Percentiles rank a stretch among this genome's conserved stretches.
phyloP scores from a whole-genome alignment of 2,888 invertebrate genomes.

The Pinctada fucata region DNA sequence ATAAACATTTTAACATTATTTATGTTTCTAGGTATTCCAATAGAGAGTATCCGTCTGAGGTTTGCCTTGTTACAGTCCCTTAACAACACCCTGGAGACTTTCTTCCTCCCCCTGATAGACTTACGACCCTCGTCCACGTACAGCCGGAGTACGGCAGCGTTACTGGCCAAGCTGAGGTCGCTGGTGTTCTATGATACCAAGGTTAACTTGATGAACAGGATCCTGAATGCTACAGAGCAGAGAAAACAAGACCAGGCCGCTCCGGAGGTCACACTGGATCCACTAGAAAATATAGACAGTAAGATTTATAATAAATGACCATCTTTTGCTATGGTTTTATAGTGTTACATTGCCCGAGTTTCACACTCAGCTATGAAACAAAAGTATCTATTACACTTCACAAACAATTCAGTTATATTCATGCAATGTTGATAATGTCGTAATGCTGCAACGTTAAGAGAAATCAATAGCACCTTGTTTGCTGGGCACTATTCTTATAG shows the following conservation, averaged over 20 bases:
- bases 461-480: too few species aligned
- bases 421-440: too few species aligned
- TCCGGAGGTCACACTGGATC: conserved; percentile 75
- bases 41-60: conserved; percentile 71
- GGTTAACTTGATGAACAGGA: conserved; percentile 68
- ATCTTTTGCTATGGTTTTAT: neutral
- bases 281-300: conserved; percentile 74
- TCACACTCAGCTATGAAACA: too few species aligned
- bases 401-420: too few species aligned
- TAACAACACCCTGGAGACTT: conserved; percentile 72
- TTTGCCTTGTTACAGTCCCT: conserved; percentile 73
- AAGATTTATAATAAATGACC: conserved; percentile 16
- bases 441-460: too few species aligned
- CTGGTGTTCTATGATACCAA: conserved; percentile 74
- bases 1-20: too few species aligned
- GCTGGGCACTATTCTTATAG: too few species aligned
- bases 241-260: conserved; percentile 75
- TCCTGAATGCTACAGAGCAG: conserved; percentile 73
- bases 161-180: conserved; percentile 63
- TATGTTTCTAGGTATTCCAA: conserved; percentile 65
- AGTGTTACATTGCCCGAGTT: too few species aligned
- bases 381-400: too few species aligned
- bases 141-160: conserved; percentile 68
- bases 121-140: conserved; percentile 67
- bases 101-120: conserved; percentile 74